Evolutionary conservation across 2,797 vertebrate species (phyloP).

Genomic region (Erethizon dorsatum): DNA sequence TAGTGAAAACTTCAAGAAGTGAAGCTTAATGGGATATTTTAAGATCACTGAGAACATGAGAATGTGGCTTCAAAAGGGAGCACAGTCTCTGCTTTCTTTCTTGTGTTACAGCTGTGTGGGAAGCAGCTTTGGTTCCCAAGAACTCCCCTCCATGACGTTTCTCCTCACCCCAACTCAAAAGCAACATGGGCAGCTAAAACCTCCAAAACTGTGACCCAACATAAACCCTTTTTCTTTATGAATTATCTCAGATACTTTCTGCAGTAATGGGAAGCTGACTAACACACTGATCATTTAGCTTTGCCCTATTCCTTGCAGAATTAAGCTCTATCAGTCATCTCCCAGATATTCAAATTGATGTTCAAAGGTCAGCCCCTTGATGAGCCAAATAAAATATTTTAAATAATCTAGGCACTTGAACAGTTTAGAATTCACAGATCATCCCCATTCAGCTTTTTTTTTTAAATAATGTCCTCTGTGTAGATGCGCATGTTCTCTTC

Average conservation of each 20-base stretch:
- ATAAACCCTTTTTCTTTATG: neutral
- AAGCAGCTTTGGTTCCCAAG: too few relatives aligned
- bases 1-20: neutral
- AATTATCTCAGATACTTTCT: neutral
- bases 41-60: too few relatives aligned
- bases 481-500: neutral
- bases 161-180: neutral
- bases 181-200: neutral
- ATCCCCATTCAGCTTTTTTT: neutral
- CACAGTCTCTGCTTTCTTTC: neutral
- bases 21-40: neutral
- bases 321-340: neutral
- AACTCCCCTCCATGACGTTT: neutral
- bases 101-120: neutral
- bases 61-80: neutral
- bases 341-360: neutral
- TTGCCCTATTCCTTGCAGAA: neutral
- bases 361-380: neutral
- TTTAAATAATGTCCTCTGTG: neutral
- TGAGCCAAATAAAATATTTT: neutral
- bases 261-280: neutral
- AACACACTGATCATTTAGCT: neutral
- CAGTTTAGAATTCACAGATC: constrained; percentile 14
- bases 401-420: neutral
- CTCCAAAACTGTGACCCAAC: neutral